Evolutionary conservation across 2,797 vertebrate species (phyloP).

Genomic region (Gastrophryne carolinensis): DNA sequence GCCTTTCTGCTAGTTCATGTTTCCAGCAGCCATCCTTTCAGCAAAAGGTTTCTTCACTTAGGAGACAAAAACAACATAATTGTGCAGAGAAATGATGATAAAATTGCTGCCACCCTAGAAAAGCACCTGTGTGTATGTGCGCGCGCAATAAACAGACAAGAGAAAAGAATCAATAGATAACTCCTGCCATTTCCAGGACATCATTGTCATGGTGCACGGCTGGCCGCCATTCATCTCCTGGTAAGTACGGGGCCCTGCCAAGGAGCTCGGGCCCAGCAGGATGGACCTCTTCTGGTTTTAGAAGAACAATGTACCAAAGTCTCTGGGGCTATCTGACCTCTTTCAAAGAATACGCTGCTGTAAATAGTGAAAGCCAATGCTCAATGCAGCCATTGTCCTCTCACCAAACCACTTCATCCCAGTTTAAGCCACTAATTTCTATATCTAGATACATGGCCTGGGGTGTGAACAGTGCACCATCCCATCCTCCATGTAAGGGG

Average conservation of each 20-base stretch:
- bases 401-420: too few relatives aligned
- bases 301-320: too few relatives aligned
- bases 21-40: neutral
- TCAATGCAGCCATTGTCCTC: too few relatives aligned
- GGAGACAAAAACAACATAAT: constrained; percentile 21
- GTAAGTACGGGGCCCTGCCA: neutral
- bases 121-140: constrained; percentile 11
- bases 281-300: too few relatives aligned
- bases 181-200: neutral
- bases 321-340: too few relatives aligned
- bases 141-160: constrained; percentile 21
- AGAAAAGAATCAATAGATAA: constrained; percentile 35
- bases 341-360: too few relatives aligned
- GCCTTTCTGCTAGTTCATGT: constrained; percentile 12
- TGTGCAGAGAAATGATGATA: neutral
- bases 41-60: constrained; percentile 6
- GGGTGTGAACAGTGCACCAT: too few relatives aligned
- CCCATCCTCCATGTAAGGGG: too few relatives aligned
- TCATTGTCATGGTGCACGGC: neutral
- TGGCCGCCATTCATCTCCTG: neutral
- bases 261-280: neutral
- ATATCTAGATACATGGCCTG: too few relatives aligned
- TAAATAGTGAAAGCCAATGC: too few relatives aligned
- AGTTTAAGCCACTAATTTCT: too few relatives aligned
- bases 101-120: constrained; percentile 28